Evolutionary conservation across 2,797 vertebrate species (phyloP).

Genomic region (Lithobates sylvaticus): DNA sequence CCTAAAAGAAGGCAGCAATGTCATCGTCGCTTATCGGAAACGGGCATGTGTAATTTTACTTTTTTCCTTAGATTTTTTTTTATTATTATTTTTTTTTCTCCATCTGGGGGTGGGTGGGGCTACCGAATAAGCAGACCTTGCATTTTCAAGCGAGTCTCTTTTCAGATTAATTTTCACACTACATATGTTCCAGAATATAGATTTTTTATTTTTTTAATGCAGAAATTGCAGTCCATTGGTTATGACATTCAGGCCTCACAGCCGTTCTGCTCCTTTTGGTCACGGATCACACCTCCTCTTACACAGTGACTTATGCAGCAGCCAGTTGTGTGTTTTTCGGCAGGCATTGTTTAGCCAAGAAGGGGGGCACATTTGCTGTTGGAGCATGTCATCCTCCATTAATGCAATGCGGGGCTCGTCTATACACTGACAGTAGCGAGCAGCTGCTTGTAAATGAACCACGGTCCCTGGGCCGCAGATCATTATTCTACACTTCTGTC

Average conservation of each 20-base stretch:
- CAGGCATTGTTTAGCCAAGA: conserved; percentile 70
- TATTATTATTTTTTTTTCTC: too few relatives aligned
- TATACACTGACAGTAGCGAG: conserved; percentile 88
- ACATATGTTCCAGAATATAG: too few relatives aligned
- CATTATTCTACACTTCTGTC: conserved; percentile 85
- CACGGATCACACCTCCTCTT: not conserved
- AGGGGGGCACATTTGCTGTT: conserved; percentile 76
- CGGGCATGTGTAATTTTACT: too few relatives aligned
- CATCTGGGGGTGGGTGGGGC: too few relatives aligned
- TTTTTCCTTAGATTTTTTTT: too few relatives aligned
- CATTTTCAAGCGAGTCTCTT: too few relatives aligned
- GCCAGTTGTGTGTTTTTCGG: conserved; percentile 56
- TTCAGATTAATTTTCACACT: too few relatives aligned
- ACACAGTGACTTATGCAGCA: not conserved
- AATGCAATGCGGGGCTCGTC: conserved; percentile 83
- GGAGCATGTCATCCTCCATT: conserved; percentile 86
- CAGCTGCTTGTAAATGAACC: conserved; percentile 94
- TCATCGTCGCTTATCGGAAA: too few relatives aligned
- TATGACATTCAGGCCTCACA: not conserved
- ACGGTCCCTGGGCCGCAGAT: conserved; percentile 78
- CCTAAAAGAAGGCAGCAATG: too few relatives aligned
- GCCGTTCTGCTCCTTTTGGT: not conserved
- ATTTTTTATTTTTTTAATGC: too few relatives aligned
- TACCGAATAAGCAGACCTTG: too few relatives aligned
- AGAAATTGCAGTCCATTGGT: not conserved